phyloP scores from a whole-genome alignment of 2,888 invertebrate genomes.

The Eilema caniola region DNA sequence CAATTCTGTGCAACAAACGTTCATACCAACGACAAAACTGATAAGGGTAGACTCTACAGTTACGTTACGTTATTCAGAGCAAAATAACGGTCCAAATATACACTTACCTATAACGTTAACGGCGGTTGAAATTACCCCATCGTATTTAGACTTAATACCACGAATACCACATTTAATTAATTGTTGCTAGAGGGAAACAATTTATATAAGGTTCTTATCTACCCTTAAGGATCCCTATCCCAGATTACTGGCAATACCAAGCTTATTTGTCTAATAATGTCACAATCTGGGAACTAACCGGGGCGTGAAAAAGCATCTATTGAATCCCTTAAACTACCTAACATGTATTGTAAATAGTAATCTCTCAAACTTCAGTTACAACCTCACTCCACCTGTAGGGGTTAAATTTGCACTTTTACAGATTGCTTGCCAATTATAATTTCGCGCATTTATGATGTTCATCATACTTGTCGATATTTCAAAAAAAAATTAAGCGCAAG shows the following conservation, averaged over 20 bases:
- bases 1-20: neutral
- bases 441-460: too few relatives aligned
- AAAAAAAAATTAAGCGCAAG: too few relatives aligned
- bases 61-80: too few relatives aligned
- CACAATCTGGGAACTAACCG: neutral
- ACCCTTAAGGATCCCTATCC: slow-evolving; percentile 10
- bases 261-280: slow-evolving; percentile 7
- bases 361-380: neutral
- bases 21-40: neutral
- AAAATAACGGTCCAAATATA: neutral
- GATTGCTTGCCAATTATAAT: too few relatives aligned
- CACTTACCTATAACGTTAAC: slow-evolving; percentile 12
- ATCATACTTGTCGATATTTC: too few relatives aligned
- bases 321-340: neutral
- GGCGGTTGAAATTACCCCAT: slow-evolving; percentile 7
- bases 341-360: too few relatives aligned
- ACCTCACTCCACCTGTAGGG: too few relatives aligned
- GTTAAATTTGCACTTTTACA: too few relatives aligned
- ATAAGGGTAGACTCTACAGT: neutral
- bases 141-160: slow-evolving; percentile 23
- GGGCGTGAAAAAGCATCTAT: neutral
- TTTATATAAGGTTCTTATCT: slow-evolving; percentile 27
- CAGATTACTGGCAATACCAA: slow-evolving; percentile 14
- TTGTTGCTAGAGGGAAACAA: slow-evolving; percentile 23
- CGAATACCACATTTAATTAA: slow-evolving; percentile 24